Evolutionary conservation across 1,140 invertebrate species (phyloP).

Genomic region (Diprion similis): DNA sequence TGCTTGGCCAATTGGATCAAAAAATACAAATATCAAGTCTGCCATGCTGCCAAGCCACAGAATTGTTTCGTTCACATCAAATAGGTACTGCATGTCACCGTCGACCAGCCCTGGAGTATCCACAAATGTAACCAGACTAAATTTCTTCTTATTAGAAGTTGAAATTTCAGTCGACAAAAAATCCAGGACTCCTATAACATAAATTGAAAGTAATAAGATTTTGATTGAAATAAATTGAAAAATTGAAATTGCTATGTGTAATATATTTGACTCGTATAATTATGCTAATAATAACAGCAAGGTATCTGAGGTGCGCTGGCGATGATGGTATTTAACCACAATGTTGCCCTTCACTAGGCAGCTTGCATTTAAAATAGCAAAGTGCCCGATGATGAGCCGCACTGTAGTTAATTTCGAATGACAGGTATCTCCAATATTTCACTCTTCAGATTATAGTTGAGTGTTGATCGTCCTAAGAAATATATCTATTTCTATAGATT

Average conservation of each 20-base stretch:
- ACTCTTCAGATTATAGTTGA: no score
- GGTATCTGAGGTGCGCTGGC: not conserved
- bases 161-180: constrained; percentile 69
- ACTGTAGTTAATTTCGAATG: constrained; percentile 24
- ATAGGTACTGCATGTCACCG: constrained; percentile 73
- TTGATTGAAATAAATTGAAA: no score
- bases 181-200: constrained; percentile 63
- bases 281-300: not conserved
- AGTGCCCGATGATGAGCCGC: constrained; percentile 57
- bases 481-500: no score
- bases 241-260: no score
- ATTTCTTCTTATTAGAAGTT: constrained; percentile 68
- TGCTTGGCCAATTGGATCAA: constrained; percentile 72
- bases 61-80: constrained; percentile 69
- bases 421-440: not conserved
- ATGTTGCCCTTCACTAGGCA: constrained; percentile 72
- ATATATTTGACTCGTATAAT: not conserved
- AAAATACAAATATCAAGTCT: constrained; percentile 71
- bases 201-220: not conserved
- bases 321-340: constrained; percentile 29
- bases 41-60: constrained; percentile 66
- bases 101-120: constrained; percentile 72
- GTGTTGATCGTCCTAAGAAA: no score
- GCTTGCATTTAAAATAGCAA: constrained; percentile 58
- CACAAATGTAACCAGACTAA: constrained; percentile 69